These are phyloP conservation scores for Laspeyria flexula DNA, from an alignment of 2,888 invertebrate species.

Conservation along the genomic window DNA sequence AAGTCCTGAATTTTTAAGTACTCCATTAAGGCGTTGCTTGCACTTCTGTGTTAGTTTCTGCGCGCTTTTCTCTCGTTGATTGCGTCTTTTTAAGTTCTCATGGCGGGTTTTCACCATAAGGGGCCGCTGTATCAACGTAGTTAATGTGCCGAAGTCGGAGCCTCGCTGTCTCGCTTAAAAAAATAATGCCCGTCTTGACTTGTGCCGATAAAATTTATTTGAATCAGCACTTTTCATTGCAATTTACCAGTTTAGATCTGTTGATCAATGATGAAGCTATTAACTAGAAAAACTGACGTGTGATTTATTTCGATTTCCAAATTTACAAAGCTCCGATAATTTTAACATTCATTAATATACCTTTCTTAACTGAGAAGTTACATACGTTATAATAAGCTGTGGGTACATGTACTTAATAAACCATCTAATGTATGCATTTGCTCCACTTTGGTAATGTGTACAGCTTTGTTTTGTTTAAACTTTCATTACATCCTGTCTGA, in stretches of 20 bases:
- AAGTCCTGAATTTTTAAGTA: slow-evolving; percentile 82
- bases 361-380: slow-evolving; percentile 22
- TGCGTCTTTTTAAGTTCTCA: slow-evolving; percentile 81
- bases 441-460: slow-evolving; percentile 27
- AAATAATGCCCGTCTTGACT: slow-evolving; percentile 8
- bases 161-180: slow-evolving; percentile 27
- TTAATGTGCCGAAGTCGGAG: slow-evolving; percentile 54
- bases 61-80: slow-evolving; percentile 79
- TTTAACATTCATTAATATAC: slow-evolving; percentile 21
- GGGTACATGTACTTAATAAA: slow-evolving; percentile 14
- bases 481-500: slow-evolving; percentile 33
- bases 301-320: slow-evolving; percentile 21
- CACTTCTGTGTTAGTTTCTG: slow-evolving; percentile 54
- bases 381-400: slow-evolving; percentile 3
- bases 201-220: slow-evolving; percentile 9
- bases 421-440: slow-evolving; percentile 14
- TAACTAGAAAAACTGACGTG: too few species aligned
- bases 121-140: slow-evolving; percentile 57
- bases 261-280: background rate
- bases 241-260: background rate
- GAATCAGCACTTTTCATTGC: background rate
- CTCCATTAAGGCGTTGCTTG: slow-evolving; percentile 68
- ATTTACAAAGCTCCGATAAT: slow-evolving; percentile 26
- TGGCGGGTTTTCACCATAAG: slow-evolving; percentile 62
- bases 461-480: slow-evolving; percentile 31